Evolutionary conservation across 1,140 invertebrate genomes (phyloP).

Genomic region (Brachionus angularis): DNA sequence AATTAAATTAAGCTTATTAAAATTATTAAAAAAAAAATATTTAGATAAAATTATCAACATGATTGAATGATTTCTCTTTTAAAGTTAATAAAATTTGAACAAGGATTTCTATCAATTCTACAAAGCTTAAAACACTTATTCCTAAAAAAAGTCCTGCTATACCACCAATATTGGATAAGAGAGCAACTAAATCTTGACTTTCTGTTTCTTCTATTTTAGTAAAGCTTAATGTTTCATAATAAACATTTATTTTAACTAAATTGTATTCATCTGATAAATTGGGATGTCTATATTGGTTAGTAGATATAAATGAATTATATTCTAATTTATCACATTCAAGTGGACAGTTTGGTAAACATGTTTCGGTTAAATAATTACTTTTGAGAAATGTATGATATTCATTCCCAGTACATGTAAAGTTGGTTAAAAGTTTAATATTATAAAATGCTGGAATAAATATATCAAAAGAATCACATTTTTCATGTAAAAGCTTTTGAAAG

Average conservation of each 20-base stretch:
- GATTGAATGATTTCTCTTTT: background rate
- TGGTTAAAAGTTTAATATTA: background rate
- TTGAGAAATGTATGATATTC: background rate
- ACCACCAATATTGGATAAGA: conserved; percentile 5
- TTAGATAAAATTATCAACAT: background rate
- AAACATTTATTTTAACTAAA: background rate
- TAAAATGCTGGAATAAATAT: background rate
- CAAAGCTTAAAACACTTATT: background rate
- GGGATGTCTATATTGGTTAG: no score
- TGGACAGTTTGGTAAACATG: background rate
- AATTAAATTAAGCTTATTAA: no score
- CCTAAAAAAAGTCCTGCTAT: conserved; percentile 13
- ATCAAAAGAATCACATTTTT: background rate
- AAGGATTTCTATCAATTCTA: conserved; percentile 12
- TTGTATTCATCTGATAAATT: background rate
- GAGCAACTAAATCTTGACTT: background rate
- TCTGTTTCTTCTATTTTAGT: background rate
- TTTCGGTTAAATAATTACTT: background rate
- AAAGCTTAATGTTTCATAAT: background rate
- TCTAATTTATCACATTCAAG: background rate
- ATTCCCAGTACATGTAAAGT: background rate
- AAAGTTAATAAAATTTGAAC: background rate
- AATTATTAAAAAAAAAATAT: no score
- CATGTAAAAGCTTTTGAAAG: background rate
- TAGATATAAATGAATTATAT: background rate